Percentiles rank a stretch among this genome's conserved stretches.
These are phyloP conservation scores for Agrilus biguttatus DNA, from an alignment of 2,888 invertebrate genomes.

Conservation along the genomic window DNA sequence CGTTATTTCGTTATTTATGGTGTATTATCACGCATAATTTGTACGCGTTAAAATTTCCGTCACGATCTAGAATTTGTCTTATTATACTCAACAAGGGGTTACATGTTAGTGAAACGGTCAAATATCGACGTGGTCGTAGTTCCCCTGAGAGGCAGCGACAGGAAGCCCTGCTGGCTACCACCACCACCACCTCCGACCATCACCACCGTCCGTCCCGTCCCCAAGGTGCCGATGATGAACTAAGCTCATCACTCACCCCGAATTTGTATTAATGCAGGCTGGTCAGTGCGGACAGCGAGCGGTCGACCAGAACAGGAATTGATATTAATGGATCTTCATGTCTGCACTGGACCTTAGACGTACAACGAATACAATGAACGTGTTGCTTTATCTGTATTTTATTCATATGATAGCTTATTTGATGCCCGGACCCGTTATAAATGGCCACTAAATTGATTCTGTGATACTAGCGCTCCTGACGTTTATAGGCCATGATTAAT, in stretches of 20 bases:
- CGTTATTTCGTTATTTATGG: no score
- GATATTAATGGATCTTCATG: constrained; percentile 27
- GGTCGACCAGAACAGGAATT: constrained; percentile 27
- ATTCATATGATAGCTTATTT: constrained; percentile 28
- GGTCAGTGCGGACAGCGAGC: constrained; percentile 25
- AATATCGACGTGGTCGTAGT: constrained; percentile 13
- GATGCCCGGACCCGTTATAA: constrained; percentile 26
- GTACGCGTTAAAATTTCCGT: no score
- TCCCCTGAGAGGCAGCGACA: constrained; percentile 20
- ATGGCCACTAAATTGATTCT: constrained; percentile 28
- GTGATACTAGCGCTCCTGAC: constrained; percentile 17
- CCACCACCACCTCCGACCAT: no score
- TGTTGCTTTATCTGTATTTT: constrained; percentile 29
- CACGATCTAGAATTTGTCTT: no score
- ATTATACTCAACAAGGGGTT: no score
- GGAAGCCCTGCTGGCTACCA: constrained; percentile 17
- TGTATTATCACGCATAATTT: no score
- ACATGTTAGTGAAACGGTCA: neutral
- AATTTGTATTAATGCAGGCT: constrained; percentile 35
- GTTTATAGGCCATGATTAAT: constrained; percentile 27
- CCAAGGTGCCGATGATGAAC: constrained; percentile 32
- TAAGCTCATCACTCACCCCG: constrained; percentile 31
- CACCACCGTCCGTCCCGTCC: constrained; percentile 19
- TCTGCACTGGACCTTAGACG: constrained; percentile 20
- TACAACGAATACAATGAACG: constrained; percentile 26